Conservation (phyloP, 35 echinoderm and acorn worm genomes). For the Eucidaris tribuloides region DNA sequence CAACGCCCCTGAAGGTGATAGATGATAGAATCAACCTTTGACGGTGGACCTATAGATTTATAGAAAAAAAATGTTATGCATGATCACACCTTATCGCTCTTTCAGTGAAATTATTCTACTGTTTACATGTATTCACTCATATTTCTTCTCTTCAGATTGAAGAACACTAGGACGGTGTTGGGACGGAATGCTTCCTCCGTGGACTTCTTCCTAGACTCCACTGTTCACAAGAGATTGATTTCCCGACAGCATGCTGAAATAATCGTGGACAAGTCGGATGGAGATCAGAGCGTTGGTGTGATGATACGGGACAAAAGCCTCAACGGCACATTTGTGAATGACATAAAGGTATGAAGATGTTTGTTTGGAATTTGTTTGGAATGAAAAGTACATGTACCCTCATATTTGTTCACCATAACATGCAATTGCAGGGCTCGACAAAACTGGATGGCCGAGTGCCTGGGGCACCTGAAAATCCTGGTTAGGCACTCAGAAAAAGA, state of each 20-base stretch:
- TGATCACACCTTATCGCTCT: too few species aligned
- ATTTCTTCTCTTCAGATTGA: slow-evolving; percentile 13
- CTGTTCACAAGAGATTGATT: slow-evolving; percentile 52
- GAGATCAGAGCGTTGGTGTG: slow-evolving; percentile 8
- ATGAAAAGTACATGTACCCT: neutral
- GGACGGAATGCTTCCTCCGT: slow-evolving; percentile 46
- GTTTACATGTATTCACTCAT: too few species aligned
- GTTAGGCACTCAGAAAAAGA: too few species aligned
- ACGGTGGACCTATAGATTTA: too few species aligned
- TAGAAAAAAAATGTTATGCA: too few species aligned
- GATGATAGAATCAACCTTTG: too few species aligned
- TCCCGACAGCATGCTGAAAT: slow-evolving; percentile 69
- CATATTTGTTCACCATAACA: neutral
- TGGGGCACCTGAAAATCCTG: too few species aligned
- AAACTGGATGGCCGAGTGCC: too few species aligned
- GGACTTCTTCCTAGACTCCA: slow-evolving; percentile 63
- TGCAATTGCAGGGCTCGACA: too few species aligned
- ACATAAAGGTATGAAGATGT: slow-evolving; percentile 39
- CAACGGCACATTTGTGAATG: slow-evolving; percentile 80
- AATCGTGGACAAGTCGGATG: neutral
- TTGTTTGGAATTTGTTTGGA: neutral
- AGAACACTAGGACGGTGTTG: slow-evolving; percentile 24
- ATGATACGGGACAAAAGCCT: slow-evolving; percentile 49
- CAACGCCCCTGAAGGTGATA: too few species aligned
- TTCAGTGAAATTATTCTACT: too few species aligned